Evolutionary conservation across 1,140 invertebrate genomes (phyloP).

Genomic region (Ips typographus): DNA sequence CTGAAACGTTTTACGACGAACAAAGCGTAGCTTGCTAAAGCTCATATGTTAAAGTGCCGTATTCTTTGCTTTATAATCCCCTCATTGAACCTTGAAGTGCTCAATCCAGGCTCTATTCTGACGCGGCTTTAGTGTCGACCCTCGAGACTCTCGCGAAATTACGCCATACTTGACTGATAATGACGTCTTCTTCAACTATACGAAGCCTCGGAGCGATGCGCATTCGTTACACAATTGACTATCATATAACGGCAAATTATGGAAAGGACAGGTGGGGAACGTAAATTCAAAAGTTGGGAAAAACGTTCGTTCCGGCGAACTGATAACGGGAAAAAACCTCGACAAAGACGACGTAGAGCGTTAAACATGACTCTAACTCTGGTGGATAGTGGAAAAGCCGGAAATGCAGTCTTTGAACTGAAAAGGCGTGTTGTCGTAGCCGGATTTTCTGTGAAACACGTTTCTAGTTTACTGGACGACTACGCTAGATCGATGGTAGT

Average conservation of each 20-base stretch:
- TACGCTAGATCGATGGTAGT: background rate
- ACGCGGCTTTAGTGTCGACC: conserved; percentile 7
- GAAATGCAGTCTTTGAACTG: conserved; percentile 19
- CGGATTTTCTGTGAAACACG: conserved; percentile 7
- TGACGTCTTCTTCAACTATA: conserved; percentile 19
- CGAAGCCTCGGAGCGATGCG: conserved; percentile 11
- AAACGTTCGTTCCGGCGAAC: background rate
- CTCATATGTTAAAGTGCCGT: conserved; percentile 6
- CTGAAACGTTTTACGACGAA: background rate
- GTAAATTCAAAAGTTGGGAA: background rate
- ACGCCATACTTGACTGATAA: conserved; percentile 18
- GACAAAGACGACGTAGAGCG: conserved; percentile 16
- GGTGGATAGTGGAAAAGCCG: conserved; percentile 18
- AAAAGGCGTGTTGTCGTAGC: conserved; percentile 17
- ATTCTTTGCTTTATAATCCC: conserved; percentile 24
- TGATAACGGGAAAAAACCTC: conserved; percentile 21
- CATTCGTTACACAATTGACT: conserved; percentile 9
- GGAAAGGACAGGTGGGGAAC: background rate
- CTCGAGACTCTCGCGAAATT: conserved; percentile 16
- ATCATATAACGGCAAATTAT: background rate
- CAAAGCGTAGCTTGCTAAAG: conserved; percentile 1
- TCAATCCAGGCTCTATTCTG: conserved; percentile 23
- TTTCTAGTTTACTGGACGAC: conserved; percentile 1
- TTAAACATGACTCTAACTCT: conserved; percentile 25
- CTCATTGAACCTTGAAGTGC: conserved; percentile 19